Conservation (phyloP, 1,140 invertebrate species). For the Potamilus streckersoni region DNA sequence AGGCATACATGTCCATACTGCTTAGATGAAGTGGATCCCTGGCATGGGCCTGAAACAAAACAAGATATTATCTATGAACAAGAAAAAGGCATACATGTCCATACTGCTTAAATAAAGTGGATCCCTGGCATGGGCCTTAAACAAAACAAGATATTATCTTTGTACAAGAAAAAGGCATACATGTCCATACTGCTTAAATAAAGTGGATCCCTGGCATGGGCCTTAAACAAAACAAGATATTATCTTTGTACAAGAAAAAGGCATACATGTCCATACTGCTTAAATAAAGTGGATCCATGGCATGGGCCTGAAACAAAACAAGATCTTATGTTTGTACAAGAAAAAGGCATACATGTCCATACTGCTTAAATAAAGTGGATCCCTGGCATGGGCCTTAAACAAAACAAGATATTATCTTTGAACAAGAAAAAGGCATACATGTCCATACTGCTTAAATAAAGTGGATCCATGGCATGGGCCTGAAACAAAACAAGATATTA, state of each 20-base stretch:
- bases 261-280: slow-evolving; percentile 72
- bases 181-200: slow-evolving; percentile 71
- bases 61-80: slow-evolving; percentile 7
- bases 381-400: slow-evolving; percentile 71
- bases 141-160: slow-evolving; percentile 17
- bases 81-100: slow-evolving; percentile 63
- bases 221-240: slow-evolving; percentile 65
- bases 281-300: slow-evolving; percentile 72
- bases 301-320: slow-evolving; percentile 69
- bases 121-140: slow-evolving; percentile 72
- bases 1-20: slow-evolving; percentile 70
- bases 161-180: slow-evolving; percentile 13
- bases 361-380: slow-evolving; percentile 72
- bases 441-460: slow-evolving; percentile 72
- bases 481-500: slow-evolving; percentile 51
- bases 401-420: slow-evolving; percentile 63
- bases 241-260: slow-evolving; percentile 69
- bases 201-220: slow-evolving; percentile 73
- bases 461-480: slow-evolving; percentile 74
- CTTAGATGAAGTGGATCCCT: slow-evolving; percentile 73
- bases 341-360: slow-evolving; percentile 71
- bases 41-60: slow-evolving; percentile 69
- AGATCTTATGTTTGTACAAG: slow-evolving; percentile 67
- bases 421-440: slow-evolving; percentile 69
- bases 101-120: slow-evolving; percentile 71